phyloP scores from a whole-genome alignment of 2,888 invertebrate species.

The Ditula angustiorana region DNA sequence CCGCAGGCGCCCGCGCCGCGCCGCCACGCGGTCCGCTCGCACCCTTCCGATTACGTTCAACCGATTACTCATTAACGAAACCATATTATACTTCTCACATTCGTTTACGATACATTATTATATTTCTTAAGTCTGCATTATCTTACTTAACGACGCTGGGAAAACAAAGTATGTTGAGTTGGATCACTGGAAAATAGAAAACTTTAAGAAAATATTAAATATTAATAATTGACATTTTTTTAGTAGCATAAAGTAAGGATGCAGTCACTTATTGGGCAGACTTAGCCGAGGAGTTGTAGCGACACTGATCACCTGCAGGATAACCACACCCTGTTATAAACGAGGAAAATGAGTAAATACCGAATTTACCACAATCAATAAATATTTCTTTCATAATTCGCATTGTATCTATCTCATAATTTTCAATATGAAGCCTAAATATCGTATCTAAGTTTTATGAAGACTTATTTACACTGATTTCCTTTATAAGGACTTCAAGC shows the following conservation, averaged over 20 bases:
- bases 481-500: constrained; percentile 79
- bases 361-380: constrained; percentile 62
- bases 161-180: constrained; percentile 48
- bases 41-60: neutral
- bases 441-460: constrained; percentile 70
- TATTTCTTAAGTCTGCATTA: constrained; percentile 58
- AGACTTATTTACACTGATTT: constrained; percentile 77
- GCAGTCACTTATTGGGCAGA: constrained; percentile 47
- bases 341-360: constrained; percentile 63
- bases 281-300: constrained; percentile 23
- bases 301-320: constrained; percentile 9
- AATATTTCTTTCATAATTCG: constrained; percentile 74
- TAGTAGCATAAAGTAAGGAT: constrained; percentile 45
- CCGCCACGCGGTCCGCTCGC: constrained; percentile 38
- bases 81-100: constrained; percentile 83
- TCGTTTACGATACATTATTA: constrained; percentile 49
- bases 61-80: constrained; percentile 56
- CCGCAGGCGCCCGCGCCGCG: constrained; percentile 44
- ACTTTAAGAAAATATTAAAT: constrained; percentile 57
- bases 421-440: constrained; percentile 74
- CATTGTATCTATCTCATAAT: constrained; percentile 70
- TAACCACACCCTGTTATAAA: constrained; percentile 54
- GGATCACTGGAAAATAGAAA: constrained; percentile 52
- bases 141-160: constrained; percentile 50
- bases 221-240: constrained; percentile 59